These are phyloP conservation scores for Pterostichus madidus DNA, from an alignment of 2,888 invertebrate species.

Conservation along the genomic window DNA sequence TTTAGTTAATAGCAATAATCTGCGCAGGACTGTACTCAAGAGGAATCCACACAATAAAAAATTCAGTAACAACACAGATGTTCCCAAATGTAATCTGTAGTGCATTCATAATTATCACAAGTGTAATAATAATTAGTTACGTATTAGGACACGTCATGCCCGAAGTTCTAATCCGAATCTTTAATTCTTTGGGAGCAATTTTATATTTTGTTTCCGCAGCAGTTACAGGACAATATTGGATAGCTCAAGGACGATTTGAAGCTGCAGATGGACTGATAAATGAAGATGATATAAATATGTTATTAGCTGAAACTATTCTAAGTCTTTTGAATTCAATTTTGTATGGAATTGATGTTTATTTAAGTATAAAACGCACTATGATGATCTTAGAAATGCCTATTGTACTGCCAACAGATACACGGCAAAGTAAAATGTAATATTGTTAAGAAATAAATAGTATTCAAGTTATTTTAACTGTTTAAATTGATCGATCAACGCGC, in stretches of 20 bases:
- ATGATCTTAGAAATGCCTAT: not conserved
- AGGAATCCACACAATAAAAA: slow-evolving; percentile 69
- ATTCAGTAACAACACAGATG: slow-evolving; percentile 70
- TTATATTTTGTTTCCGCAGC: slow-evolving; percentile 72
- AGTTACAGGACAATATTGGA: slow-evolving; percentile 69
- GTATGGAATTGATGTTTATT: slow-evolving; percentile 71
- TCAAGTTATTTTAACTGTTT: too few species aligned
- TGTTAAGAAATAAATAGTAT: too few species aligned
- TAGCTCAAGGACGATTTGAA: slow-evolving; percentile 58
- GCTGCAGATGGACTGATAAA: slow-evolving; percentile 58
- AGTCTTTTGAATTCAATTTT: slow-evolving; percentile 70
- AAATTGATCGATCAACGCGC: too few species aligned
- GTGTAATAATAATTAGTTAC: slow-evolving; percentile 73
- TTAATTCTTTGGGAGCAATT: slow-evolving; percentile 71
- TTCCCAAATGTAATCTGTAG: slow-evolving; percentile 73
- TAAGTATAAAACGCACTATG: slow-evolving; percentile 67
- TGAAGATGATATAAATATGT: slow-evolving; percentile 67
- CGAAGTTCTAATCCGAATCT: slow-evolving; percentile 72
- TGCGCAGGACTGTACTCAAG: slow-evolving; percentile 72
- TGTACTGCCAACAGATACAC: not conserved
- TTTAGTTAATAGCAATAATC: slow-evolving; percentile 71
- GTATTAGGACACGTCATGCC: slow-evolving; percentile 72
- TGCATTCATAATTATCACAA: slow-evolving; percentile 72
- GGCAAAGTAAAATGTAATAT: slow-evolving; percentile 9
- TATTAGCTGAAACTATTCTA: slow-evolving; percentile 69